phyloP scores from a whole-genome alignment of 1,140 invertebrate genomes.

The Pseudomyrmex concolor region DNA sequence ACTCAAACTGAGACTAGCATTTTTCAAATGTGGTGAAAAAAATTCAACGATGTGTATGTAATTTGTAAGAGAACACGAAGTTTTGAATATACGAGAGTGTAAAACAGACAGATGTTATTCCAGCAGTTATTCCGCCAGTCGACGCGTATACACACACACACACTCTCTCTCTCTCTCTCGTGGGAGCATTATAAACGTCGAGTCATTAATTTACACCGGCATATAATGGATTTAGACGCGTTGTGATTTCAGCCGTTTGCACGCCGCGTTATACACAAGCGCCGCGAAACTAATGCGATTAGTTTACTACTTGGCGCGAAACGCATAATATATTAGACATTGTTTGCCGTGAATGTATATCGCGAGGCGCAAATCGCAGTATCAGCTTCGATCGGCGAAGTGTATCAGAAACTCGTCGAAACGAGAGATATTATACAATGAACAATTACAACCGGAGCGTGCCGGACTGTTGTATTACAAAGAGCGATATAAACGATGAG shows the following conservation, averaged over 20 bases:
- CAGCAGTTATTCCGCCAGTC: background rate
- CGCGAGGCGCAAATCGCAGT: background rate
- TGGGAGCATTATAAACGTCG: slow-evolving; percentile 15
- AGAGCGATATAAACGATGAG: slow-evolving; percentile 45
- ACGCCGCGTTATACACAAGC: slow-evolving; percentile 9
- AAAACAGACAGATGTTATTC: background rate
- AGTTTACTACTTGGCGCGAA: slow-evolving; percentile 38
- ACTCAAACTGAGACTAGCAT: too few relatives aligned
- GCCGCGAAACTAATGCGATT: slow-evolving; percentile 45
- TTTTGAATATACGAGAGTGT: too few relatives aligned
- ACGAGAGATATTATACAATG: background rate
- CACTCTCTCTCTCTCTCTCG: background rate
- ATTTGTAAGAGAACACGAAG: too few relatives aligned
- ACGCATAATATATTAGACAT: slow-evolving; percentile 54
- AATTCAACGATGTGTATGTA: too few relatives aligned
- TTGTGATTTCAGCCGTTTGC: slow-evolving; percentile 50
- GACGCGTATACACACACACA: background rate
- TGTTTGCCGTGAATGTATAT: slow-evolving; percentile 30
- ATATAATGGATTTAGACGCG: slow-evolving; percentile 46
- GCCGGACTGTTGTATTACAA: background rate
- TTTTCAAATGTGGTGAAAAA: too few relatives aligned
- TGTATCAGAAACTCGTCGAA: slow-evolving; percentile 17
- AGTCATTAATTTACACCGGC: slow-evolving; percentile 52
- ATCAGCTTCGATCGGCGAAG: slow-evolving; percentile 22
- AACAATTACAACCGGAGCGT: background rate